A percentile compares a stretch with the other conserved stretches of the same genome.
Conservation (phyloP, 2,113 vertebrate genomes). For the Ptilonorhynchus violaceus region DNA sequence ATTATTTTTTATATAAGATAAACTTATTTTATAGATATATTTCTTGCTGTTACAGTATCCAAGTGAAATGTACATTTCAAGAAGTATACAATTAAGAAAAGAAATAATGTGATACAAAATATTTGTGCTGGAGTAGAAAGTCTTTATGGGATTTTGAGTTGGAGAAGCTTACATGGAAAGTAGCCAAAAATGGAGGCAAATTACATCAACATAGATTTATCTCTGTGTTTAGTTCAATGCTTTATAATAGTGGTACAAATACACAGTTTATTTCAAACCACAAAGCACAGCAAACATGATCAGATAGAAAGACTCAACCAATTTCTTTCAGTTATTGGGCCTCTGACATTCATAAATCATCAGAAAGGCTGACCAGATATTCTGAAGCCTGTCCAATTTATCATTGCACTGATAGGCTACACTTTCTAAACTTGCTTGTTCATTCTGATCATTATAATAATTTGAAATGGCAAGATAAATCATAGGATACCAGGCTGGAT, state of each 20-base stretch:
- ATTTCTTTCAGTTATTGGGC: not conserved
- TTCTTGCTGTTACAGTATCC: not conserved
- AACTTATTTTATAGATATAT: not conserved
- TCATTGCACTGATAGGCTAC: not conserved
- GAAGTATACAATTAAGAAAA: not conserved
- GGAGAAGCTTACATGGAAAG: not conserved
- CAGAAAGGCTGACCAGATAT: conserved; percentile 2
- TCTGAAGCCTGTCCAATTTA: not conserved
- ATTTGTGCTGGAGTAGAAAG: not conserved
- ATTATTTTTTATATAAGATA: not conserved
- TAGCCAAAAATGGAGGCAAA: not conserved
- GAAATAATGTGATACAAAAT: not conserved
- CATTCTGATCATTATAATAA: conserved; percentile 25
- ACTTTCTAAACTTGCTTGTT: conserved; percentile 6
- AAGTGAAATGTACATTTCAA: not conserved
- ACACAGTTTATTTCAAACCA: not conserved
- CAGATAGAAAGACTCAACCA: not conserved
- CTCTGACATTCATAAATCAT: conserved; percentile 40
- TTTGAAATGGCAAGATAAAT: conserved; percentile 40
- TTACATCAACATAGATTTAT: not conserved
- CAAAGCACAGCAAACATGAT: not conserved
- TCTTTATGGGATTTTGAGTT: not conserved
- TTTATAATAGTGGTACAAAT: not conserved
- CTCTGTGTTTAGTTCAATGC: not conserved
- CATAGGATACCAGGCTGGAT: not conserved